Base-by-base conservation (phyloP, 2,113 vertebrate species). In the Pedionomus torquatus region DNA sequence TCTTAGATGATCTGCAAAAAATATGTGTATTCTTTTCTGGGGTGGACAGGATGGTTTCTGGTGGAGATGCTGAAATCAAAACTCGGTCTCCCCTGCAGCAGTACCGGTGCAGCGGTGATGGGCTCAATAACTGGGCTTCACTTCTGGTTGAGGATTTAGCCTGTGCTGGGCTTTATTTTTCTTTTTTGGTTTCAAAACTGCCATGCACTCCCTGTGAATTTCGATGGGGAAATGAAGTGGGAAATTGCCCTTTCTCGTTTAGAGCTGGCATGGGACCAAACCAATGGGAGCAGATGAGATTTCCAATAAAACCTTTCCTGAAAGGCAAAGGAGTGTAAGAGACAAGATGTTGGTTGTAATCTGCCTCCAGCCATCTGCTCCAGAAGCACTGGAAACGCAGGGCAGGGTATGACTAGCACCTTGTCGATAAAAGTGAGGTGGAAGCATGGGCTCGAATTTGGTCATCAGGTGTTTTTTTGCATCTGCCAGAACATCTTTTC, bases 181-280 rank as follows among this genome's bases (percentile, higher is more conserved):
- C 64, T 95, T 90, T 88, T 68, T 95, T 24, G 65, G 3, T 84
- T 74, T 86, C 54, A 79, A 88, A 95, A 44, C 52, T 3, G 9
- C 78, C 61, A 51, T 87, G 63, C 4, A 4, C 25, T 96, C 48
- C 35, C 81, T 0, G 21, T 89, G 92, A 91, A 87, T 92, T 79
- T 75, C 24, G 86, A 84, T 83, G 75, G 90, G 91, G 90, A 97
- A 93, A 92, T 93, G 83, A 95, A 97, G 83, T 1, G 48, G 94
- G 90, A 95, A 95, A 95, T 78, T 77, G 77, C 81, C 66, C 69
- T 90, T 92, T 91, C 94, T 96, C 89, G 87, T 95, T 97, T 78
- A 82, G 72, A 78, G 48, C 83, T 94, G 95, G 95, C 94, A 33
- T 0, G 0, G 35, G 49, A 64, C 89, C 92, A 97, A 79, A 78